These are phyloP conservation scores for Pachyramphus minor DNA, from an alignment of 2,113 vertebrate genomes.

Conservation along the genomic window DNA sequence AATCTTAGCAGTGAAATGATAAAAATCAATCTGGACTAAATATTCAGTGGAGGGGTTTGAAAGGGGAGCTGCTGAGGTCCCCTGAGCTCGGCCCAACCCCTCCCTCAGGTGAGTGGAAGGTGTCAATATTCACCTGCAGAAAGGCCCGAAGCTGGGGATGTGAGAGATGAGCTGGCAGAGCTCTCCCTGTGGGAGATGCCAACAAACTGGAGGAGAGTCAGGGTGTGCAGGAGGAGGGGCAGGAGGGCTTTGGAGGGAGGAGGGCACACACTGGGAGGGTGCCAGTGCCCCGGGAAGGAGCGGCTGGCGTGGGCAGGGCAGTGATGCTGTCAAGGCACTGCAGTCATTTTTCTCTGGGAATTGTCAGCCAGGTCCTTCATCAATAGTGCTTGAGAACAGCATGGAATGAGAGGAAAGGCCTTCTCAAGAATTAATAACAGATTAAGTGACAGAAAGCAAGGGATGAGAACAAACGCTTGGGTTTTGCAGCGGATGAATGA, in stretches of 20 bases:
- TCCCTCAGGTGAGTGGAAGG: neutral
- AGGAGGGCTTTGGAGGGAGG: neutral
- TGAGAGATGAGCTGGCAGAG: neutral
- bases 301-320: neutral
- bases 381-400: neutral
- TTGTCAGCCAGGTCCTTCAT: neutral
- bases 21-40: neutral
- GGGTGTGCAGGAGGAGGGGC: neutral
- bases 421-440: neutral
- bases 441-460: neutral
- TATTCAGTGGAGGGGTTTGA: neutral
- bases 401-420: neutral
- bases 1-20: neutral
- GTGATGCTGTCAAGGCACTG: neutral
- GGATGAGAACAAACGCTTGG: neutral
- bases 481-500: neutral
- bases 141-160: neutral
- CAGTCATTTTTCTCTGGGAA: neutral
- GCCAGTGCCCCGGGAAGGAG: accelerated
- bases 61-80: neutral
- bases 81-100: neutral
- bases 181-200: too few species aligned
- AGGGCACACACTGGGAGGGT: neutral
- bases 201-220: neutral
- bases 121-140: neutral